Conservation (phyloP, 2,797 vertebrate species). For the Danio choprae region DNA sequence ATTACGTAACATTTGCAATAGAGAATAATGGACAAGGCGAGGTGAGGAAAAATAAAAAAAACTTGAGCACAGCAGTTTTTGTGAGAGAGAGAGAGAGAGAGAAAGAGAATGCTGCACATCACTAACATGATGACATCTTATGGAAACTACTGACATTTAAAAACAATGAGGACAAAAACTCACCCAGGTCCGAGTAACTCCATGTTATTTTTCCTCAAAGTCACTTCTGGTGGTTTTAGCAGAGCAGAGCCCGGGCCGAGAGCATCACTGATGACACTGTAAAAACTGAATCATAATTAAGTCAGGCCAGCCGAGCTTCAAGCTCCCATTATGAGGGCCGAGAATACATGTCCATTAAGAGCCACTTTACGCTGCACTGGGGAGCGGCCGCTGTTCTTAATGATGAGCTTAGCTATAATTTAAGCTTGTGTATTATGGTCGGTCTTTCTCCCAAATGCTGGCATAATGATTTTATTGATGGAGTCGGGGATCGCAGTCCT, state of each 20-base stretch:
- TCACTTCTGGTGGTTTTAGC: background rate
- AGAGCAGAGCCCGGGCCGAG: background rate
- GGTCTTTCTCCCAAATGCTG: conserved; percentile 17
- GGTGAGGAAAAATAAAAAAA: conserved; percentile 41
- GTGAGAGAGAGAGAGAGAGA: conserved; percentile 11
- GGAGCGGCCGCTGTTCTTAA: conserved; percentile 62
- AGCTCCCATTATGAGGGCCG: conserved; percentile 68
- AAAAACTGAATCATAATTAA: conserved; percentile 73
- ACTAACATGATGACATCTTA: conserved; percentile 9
- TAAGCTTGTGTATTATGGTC: conserved; percentile 49
- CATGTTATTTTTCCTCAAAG: background rate
- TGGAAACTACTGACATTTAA: conserved; percentile 23
- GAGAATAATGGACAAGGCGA: conserved; percentile 59
- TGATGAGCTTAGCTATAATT: conserved; percentile 78
- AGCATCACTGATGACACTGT: conserved; percentile 51
- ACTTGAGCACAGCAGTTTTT: conserved; percentile 59
- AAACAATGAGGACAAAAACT: conserved; percentile 8
- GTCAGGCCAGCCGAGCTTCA: conserved; percentile 65
- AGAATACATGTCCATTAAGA: conserved; percentile 70
- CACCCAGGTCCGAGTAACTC: background rate
- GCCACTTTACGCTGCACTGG: conserved; percentile 66
- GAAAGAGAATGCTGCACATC: conserved; percentile 33
- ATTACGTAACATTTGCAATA: conserved; percentile 69
- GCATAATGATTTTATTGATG: conserved; percentile 67
- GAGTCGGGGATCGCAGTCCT: conserved; percentile 41